phyloP scores from a whole-genome alignment of 2,888 invertebrate species.

The Phyllotreta cruciferae region DNA sequence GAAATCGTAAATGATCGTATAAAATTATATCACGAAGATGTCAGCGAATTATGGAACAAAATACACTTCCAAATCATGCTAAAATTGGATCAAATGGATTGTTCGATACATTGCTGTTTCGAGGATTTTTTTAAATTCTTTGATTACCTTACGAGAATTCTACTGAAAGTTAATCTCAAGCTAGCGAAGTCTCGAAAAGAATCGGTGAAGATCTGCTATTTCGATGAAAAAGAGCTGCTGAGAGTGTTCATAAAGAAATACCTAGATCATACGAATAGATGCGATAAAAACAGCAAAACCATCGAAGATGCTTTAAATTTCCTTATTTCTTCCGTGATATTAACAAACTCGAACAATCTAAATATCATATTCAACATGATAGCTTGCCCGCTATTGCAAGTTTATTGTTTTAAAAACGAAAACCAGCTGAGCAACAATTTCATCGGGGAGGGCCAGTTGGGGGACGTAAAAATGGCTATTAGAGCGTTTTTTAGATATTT shows the following conservation, averaged over 20 bases:
- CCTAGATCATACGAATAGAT: constrained; percentile 38
- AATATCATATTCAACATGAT: constrained; percentile 50
- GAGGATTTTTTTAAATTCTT: constrained; percentile 29
- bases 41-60: constrained; percentile 40
- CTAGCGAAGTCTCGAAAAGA: constrained; percentile 30
- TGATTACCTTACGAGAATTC: constrained; percentile 34
- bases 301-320: constrained; percentile 38
- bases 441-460: constrained; percentile 39
- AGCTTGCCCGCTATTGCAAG: constrained; percentile 43
- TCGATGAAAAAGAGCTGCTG: constrained; percentile 39
- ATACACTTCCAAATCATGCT: constrained; percentile 37
- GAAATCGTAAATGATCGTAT: constrained; percentile 25
- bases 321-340: constrained; percentile 43
- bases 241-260: constrained; percentile 39
- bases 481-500: constrained; percentile 42
- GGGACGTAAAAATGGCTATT: constrained; percentile 41
- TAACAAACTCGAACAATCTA: constrained; percentile 45
- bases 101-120: constrained; percentile 28
- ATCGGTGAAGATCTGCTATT: constrained; percentile 36
- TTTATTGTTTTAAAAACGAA: constrained; percentile 38
- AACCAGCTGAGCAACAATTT: constrained; percentile 44
- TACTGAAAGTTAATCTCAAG: constrained; percentile 36
- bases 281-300: constrained; percentile 23
- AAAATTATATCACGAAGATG: constrained; percentile 35
- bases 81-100: constrained; percentile 25